Evolutionary conservation across 92 coral and sea anemone species (phyloP).

Genomic region (Meandrina meandrites): DNA sequence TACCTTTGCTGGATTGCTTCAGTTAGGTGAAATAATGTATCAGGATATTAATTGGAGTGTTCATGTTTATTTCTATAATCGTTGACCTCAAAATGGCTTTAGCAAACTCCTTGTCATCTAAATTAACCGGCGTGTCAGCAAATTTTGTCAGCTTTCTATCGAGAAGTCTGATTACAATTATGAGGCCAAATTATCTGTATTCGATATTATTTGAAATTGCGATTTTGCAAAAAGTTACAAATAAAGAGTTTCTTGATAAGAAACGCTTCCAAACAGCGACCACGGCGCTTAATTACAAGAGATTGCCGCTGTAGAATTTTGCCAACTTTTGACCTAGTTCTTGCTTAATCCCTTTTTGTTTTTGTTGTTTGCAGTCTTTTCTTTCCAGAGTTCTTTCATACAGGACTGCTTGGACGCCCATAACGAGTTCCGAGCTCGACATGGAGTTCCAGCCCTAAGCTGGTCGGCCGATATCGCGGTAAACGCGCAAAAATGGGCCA

Average conservation of each 20-base stretch:
- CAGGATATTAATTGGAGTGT: not conserved
- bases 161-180: not conserved
- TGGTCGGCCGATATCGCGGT: conserved; percentile 81
- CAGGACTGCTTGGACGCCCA: conserved; percentile 72
- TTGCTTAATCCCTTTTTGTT: not conserved
- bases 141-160: not conserved
- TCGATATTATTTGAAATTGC: not conserved
- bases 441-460: conserved; percentile 64
- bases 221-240: not conserved
- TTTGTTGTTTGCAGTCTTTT: not conserved
- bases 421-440: conserved; percentile 68
- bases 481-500: conserved; percentile 88
- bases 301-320: not conserved
- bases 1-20: not conserved
- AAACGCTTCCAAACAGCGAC: not conserved
- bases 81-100: not conserved
- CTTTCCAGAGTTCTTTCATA: conserved; percentile 47
- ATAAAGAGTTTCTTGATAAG: not conserved
- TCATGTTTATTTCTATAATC: not conserved
- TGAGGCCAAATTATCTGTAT: not conserved
- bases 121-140: not conserved
- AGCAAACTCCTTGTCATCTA: not conserved
- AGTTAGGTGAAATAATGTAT: not conserved
- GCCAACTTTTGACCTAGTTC: not conserved
- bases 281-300: not conserved